Base-by-base conservation (phyloP, 2,888 invertebrate species). In the Cheiracanthium punctorium region DNA sequence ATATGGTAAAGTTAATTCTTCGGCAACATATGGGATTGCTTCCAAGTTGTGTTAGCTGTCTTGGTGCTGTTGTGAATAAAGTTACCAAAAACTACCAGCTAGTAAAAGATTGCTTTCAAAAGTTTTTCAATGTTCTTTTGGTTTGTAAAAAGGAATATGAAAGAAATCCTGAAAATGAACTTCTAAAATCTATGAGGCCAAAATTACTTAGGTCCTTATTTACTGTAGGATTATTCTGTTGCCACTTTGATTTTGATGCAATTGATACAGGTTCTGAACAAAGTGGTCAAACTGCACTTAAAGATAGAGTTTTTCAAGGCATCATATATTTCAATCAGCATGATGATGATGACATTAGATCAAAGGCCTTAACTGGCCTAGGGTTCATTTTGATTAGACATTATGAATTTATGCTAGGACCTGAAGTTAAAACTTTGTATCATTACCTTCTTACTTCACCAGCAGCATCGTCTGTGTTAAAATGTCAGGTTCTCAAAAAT, bases 1-100 rank as follows among this genome's bases (percentile, higher is more conserved):
- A 98, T 92, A 95, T 98, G 88, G 97, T 98, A 91, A 97, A 98
- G 91, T 93, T 98, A 81, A 96, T 97, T 89, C 93, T 98, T 77
- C 95, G 96, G 90, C 95, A 97, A 90, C 97, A 97, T 89, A 86
- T 88, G 70, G 84, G 64, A 52, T 80, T 88, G 37, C 80, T 91
- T 24, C 90, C 95, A 41, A 95, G 96, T 90, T 98, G 98, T 92
- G 95, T 99, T 75, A 97, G 98, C 67, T 98, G 98, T 92, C 94
- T 99, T 81, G 98, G 98, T 43, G 96, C 98, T 77, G 96, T 99
- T 90, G 97, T 99, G 88, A 98, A 98, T 93, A 96, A 95, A 91
- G 96, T 98, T 76, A 98, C 98, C 82, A 95, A 95, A 91, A 99
- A 99, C 93, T 98, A 96, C 92, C 95, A 96, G 91, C 94, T 99